Evolutionary conservation across 2,797 vertebrate species (phyloP), one percentile per base, ranked within the genome.

Genomic region (Macroramphosus scolopax): DNA sequence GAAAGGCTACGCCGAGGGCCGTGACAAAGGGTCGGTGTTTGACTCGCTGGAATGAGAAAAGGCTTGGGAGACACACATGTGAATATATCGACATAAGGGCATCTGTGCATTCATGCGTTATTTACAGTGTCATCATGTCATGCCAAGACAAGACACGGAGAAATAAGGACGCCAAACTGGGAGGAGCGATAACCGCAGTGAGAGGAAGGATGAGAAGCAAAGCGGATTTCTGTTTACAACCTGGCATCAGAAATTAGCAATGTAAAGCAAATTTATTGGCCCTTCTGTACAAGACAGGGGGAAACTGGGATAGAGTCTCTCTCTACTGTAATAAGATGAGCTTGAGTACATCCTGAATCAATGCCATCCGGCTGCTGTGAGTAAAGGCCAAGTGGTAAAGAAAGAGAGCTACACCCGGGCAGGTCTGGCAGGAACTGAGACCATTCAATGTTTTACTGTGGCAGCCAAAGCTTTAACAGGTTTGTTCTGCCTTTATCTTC

Each of bases 391-490:
- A 50, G 50, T 77, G 53, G 43, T 36, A 18, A 16, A 24, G 47
- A 72, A 72, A 73, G 51, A 69, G 76, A 52, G 74, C n/a, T n/a
- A n/a, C n/a, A n/a, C n/a, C n/a, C 24, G 26, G 32, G 37, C 13
- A 31, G 24, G 44, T 52, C 34, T 60, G 49, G 32, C 53, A 42
- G 25, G 36, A 37, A 24, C 29, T 20, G 10, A 62, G 30, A 36
- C 40, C 16, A 29, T 9, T 41, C 13, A 35, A 41, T 29, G 22
- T 38, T 52, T 41, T 38, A 6, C 44, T 62, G 16, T 18, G 36
- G 12, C 32, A 18, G 42, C 20, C 13, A 17, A 25, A 3, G 18
- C 36, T 61, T 18, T 17, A 45, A 44, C 38, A 36, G 18, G 29
- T 39, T 48, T 31, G 20, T 9, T 29, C 31, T 1, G 14, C 29